These are phyloP conservation scores for Eupithecia dodoneata DNA, from an alignment of 2,888 invertebrate species.

Conservation along the genomic window DNA sequence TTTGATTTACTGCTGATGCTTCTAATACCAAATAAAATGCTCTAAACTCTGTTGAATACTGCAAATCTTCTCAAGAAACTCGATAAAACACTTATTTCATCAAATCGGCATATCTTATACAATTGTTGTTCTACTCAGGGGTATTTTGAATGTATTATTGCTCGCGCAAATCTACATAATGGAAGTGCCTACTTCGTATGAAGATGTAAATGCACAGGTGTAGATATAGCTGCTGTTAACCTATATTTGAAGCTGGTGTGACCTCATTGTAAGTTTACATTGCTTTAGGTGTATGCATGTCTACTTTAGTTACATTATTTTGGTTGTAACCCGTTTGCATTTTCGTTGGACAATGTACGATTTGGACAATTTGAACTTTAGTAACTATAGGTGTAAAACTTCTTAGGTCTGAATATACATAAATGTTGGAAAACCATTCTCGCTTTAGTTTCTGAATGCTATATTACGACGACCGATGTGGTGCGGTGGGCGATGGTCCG, in stretches of 20 bases:
- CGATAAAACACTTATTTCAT: slow-evolving; percentile 1
- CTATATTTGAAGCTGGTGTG: slow-evolving; percentile 16
- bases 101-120: background rate
- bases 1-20: background rate
- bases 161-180: slow-evolving; percentile 5
- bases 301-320: background rate
- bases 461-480: too few relatives aligned
- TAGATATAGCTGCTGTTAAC: slow-evolving; percentile 3
- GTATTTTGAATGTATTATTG: slow-evolving; percentile 4
- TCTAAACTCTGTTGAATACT: background rate
- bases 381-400: too few relatives aligned
- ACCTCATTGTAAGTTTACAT: slow-evolving; percentile 1
- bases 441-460: background rate
- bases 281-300: background rate
- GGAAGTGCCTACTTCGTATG: background rate
- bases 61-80: background rate
- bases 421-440: background rate
- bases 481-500: too few relatives aligned
- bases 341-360: background rate
- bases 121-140: background rate
- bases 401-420: background rate
- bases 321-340: background rate
- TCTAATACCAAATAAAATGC: background rate
- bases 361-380: background rate
- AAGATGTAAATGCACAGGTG: background rate